Conservation (phyloP, 2,797 vertebrate genomes). For the Gymnocypris eckloni region DNA sequence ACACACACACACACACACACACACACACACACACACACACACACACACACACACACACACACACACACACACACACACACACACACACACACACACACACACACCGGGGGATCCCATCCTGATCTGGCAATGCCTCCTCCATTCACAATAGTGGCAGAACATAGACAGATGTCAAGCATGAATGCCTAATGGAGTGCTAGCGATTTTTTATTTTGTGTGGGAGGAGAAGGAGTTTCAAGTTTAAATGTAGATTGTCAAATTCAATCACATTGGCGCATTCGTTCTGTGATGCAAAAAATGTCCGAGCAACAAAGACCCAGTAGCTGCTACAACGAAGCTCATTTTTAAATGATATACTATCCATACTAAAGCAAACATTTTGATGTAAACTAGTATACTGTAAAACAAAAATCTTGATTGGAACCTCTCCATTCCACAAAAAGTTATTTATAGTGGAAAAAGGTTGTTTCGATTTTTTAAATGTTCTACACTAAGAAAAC, state of each 20-base stretch:
- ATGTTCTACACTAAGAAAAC: neutral
- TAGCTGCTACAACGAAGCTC: neutral
- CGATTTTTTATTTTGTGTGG: conserved; percentile 53
- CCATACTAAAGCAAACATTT: neutral
- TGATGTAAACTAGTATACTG: neutral
- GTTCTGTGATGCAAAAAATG: neutral
- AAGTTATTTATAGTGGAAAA: no score
- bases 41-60: no score
- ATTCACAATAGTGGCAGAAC: conserved; percentile 71
- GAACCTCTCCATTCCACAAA: neutral
- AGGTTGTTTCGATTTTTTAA: neutral
- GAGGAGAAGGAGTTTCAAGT: conserved; percentile 67
- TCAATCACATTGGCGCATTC: neutral
- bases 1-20: no score
- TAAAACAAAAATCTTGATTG: neutral
- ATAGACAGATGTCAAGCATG: conserved; percentile 79
- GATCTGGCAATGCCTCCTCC: conserved; percentile 62
- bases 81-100: neutral
- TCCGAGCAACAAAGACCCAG: neutral
- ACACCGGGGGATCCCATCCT: conserved; percentile 55
- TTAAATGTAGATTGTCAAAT: conserved; percentile 63
- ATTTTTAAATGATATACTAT: neutral
- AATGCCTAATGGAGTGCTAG: conserved; percentile 66
- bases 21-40: no score
- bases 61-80: conserved; percentile 24